These are phyloP conservation scores for Rhynchotus rufescens DNA, from an alignment of 2,797 vertebrate species.

Conservation along the genomic window DNA sequence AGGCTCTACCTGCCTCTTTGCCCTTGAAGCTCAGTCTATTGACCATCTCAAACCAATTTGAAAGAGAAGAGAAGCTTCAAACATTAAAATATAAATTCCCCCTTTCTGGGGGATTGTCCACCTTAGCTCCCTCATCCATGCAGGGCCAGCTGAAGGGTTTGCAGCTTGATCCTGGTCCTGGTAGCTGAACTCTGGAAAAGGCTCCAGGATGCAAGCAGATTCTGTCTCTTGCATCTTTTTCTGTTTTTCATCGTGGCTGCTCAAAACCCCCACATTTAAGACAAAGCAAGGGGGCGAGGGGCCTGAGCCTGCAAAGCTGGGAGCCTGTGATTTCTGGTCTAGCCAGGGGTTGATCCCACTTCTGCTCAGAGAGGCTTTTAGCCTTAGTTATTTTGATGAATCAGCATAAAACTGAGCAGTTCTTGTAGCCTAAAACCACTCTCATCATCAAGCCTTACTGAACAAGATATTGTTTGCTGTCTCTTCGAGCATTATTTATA, in stretches of 20 bases:
- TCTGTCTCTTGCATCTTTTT: not conserved
- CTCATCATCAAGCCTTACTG: not conserved
- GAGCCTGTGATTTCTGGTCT: not conserved
- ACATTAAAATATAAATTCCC: not conserved
- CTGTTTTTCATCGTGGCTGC: not conserved
- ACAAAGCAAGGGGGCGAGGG: not conserved
- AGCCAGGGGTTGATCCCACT: not conserved
- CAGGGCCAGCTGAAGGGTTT: not conserved
- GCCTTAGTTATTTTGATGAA: not conserved
- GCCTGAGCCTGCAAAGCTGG: not conserved
- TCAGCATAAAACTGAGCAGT: not conserved
- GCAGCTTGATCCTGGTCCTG: not conserved
- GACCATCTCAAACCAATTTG: too few relatives aligned
- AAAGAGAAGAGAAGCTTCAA: not conserved
- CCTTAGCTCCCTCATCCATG: not conserved
- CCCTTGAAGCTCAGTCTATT: too few relatives aligned
- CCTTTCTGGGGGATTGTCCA: not conserved
- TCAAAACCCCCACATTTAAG: not conserved
- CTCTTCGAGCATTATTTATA: not conserved
- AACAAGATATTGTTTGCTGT: constrained; percentile 11
- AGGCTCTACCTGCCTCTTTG: not conserved
- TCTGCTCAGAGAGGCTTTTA: not conserved
- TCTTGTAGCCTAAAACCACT: not conserved
- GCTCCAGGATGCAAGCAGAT: not conserved
- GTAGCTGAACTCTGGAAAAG: not conserved